Evolutionary conservation across 2,888 invertebrate species (phyloP).

Genomic region (Euclidia mi): DNA sequence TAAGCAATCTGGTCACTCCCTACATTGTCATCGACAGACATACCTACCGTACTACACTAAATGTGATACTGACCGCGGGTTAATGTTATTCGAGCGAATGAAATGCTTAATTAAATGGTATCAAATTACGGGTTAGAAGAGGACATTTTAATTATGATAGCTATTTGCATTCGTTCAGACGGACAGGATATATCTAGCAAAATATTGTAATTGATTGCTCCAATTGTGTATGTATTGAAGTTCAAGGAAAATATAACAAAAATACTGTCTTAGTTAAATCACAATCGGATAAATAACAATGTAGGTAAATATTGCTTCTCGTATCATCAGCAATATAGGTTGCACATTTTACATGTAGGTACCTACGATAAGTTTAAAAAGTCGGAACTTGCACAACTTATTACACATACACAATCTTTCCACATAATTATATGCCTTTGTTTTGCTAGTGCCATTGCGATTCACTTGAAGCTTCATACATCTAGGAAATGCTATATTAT

Average conservation of each 20-base stretch:
- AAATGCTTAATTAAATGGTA: conserved; percentile 41
- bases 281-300: no score
- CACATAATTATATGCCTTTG: no score
- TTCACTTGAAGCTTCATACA: no score
- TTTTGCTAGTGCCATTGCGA: no score
- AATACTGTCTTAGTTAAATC: no score
- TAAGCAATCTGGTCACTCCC: conserved; percentile 59
- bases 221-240: neutral
- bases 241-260: conserved; percentile 3
- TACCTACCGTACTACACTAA: conserved; percentile 22
- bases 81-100: conserved; percentile 48
- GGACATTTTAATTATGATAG: conserved; percentile 1
- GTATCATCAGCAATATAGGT: no score
- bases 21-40: conserved; percentile 53
- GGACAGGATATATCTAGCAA: neutral
- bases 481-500: no score
- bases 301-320: no score
- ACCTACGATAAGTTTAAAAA: no score
- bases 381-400: no score
- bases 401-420: no score
- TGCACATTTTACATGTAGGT: no score
- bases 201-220: neutral
- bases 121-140: conserved; percentile 29
- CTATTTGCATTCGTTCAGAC: neutral
- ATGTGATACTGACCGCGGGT: conserved; percentile 53